These are phyloP conservation scores for Diogma glabrata DNA, from an alignment of 2,888 invertebrate genomes.

Conservation along the genomic window DNA sequence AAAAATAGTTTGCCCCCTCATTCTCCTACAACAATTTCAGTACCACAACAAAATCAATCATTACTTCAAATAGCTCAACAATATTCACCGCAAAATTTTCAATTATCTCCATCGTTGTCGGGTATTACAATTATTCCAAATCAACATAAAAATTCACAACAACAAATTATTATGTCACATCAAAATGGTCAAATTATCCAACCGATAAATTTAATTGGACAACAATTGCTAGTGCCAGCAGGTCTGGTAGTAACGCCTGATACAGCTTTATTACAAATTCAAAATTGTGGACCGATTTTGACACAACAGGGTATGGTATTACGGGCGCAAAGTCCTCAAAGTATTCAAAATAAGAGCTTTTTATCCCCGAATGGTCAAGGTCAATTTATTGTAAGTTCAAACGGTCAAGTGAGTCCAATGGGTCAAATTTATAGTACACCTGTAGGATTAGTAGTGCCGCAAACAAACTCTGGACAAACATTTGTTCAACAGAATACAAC, in stretches of 20 bases:
- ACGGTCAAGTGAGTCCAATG: slow-evolving; percentile 68
- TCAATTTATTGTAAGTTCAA: slow-evolving; percentile 60
- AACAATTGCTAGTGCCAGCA: slow-evolving; percentile 74
- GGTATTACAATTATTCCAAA: slow-evolving; percentile 48
- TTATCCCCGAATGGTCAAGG: slow-evolving; percentile 55
- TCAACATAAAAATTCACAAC: slow-evolving; percentile 38
- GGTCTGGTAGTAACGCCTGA: slow-evolving; percentile 77
- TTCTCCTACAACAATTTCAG: slow-evolving; percentile 28
- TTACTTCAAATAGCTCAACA: slow-evolving; percentile 50
- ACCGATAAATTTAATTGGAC: slow-evolving; percentile 71
- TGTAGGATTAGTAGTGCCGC: slow-evolving; percentile 35
- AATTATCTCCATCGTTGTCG: slow-evolving; percentile 64
- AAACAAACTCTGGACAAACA: slow-evolving; percentile 43
- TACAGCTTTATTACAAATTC: slow-evolving; percentile 63
- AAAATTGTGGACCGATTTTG: slow-evolving; percentile 57
- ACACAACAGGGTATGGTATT: slow-evolving; percentile 67
- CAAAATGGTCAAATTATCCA: slow-evolving; percentile 56
- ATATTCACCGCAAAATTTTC: slow-evolving; percentile 65
- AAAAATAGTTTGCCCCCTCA: slow-evolving; percentile 39
- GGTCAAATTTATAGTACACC: slow-evolving; percentile 35
- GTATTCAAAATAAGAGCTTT: slow-evolving; percentile 62
- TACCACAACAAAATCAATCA: slow-evolving; percentile 39
- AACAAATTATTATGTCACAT: slow-evolving; percentile 27
- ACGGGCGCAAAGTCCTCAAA: slow-evolving; percentile 58
- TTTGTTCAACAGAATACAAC: slow-evolving; percentile 78